Base-by-base conservation (phyloP, 2,113 vertebrate genomes). In the Heterochromis multidens region DNA sequence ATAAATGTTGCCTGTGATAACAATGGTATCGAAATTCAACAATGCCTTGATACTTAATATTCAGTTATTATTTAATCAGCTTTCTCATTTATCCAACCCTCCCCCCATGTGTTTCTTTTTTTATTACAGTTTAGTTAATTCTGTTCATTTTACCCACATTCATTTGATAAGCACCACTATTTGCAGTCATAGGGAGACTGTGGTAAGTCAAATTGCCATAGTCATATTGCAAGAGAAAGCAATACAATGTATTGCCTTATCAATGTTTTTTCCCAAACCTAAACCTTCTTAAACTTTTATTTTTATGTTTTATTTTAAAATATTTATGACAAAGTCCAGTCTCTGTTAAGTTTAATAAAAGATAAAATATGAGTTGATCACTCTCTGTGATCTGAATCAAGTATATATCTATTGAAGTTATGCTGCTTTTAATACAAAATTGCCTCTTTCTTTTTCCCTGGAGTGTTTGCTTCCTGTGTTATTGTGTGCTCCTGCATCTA, bases 141-240 rank as follows among this genome's bases (percentile, higher is more conserved):
- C 43, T n/a, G 43, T 14, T 67, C 63, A 67, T 43, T 43, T 43
- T 27, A 67, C 43, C 37, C 8, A 43, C 14, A 67, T 46, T 21
- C 16, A 7, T 72, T 49, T 49, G 40, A 49, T 52, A 31, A 54
- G 27, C 19, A 31, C 0, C 46, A 33, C 46, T 2, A 31, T 31
- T 43, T 31, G 10, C 27, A 14, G 43, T n/a, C 27, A 52, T 21
- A 2, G 0, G 1, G 67, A 5, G 43, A 8, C 0, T 0, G 17
- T 52, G 1, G 49, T 74, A 21, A 52, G 17, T 52, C 46, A 74
- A 74, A 2, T 6, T n/a, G 46, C 46, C 27, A 5, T 9, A 2
- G 16, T n/a, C n/a, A 2, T 74, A 74, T 2, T 74, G 0, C 21
- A 74, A 52, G 49, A 31, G 25, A 21, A 74, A 31, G 29, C 10